These are phyloP conservation scores for Heliconius nattereri DNA, from an alignment of 1,140 invertebrate species.

Conservation along the genomic window DNA sequence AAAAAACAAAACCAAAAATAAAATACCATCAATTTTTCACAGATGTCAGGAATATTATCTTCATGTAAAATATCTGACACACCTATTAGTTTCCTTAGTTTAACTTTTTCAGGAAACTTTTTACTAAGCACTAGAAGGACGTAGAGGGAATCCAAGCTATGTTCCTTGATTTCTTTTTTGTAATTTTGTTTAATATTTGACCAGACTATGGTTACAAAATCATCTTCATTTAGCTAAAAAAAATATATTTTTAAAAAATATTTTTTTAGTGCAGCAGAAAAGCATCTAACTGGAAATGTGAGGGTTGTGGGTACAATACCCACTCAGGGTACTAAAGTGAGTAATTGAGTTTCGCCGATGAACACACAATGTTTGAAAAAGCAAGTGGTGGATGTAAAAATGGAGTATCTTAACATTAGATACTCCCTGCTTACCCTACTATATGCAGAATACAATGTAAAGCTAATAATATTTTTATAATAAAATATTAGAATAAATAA, in stretches of 20 bases:
- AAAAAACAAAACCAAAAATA: background rate
- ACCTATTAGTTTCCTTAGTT: conserved; percentile 82
- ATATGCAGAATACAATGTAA: too few species aligned
- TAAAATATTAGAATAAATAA: background rate
- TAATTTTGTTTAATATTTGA: conserved; percentile 82
- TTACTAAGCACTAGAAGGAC: conserved; percentile 73
- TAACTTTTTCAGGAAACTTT: conserved; percentile 78
- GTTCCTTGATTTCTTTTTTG: conserved; percentile 81
- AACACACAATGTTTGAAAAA: too few species aligned
- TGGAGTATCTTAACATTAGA: too few species aligned
- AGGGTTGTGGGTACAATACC: too few species aligned
- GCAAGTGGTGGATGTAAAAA: too few species aligned
- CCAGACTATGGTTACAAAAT: conserved; percentile 82
- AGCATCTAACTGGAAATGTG: too few species aligned
- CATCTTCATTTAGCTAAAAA: conserved; percentile 76
- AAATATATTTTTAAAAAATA: conserved; percentile 4
- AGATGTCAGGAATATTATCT: conserved; percentile 80
- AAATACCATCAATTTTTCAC: conserved; percentile 83
- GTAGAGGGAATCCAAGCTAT: conserved; percentile 80
- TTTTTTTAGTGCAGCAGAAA: too few species aligned
- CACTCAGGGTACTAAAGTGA: too few species aligned
- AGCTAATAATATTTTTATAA: too few species aligned
- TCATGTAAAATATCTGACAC: conserved; percentile 80
- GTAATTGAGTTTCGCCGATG: too few species aligned
- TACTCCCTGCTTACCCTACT: too few species aligned